Evolutionary conservation across 2,797 vertebrate genomes (phyloP).

Genomic region (Malurus leucopterus): DNA sequence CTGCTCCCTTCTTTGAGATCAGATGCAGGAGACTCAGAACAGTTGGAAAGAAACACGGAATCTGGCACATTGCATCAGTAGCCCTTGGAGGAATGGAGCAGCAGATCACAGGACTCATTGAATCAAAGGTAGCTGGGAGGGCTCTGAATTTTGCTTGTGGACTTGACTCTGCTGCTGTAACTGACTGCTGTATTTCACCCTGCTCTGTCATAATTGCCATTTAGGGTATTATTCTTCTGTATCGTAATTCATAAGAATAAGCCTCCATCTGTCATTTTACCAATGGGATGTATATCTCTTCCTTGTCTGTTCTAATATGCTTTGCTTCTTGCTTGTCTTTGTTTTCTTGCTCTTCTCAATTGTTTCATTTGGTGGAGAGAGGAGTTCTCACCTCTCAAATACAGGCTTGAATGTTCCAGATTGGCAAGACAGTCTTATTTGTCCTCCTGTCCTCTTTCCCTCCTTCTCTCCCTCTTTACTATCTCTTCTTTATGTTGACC

Average conservation of each 20-base stretch:
- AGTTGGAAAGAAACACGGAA: conserved; percentile 68
- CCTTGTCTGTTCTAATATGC: not conserved
- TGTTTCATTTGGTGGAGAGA: not conserved
- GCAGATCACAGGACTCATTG: conserved; percentile 55
- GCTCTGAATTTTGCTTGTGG: not conserved
- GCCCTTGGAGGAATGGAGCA: conserved; percentile 56
- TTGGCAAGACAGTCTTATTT: not conserved
- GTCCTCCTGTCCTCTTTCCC: not conserved
- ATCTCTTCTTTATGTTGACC: not conserved
- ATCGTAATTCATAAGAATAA: not conserved
- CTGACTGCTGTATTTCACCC: not conserved
- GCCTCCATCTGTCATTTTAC: not conserved
- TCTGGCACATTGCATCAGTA: conserved; percentile 69
- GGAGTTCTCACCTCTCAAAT: not conserved
- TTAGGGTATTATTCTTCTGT: not conserved
- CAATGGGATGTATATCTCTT: accelerated
- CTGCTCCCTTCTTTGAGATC: conserved; percentile 71
- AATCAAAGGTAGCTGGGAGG: conserved; percentile 66
- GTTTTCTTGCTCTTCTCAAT: not conserved
- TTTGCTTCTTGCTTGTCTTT: not conserved
- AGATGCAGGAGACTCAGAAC: conserved; percentile 71
- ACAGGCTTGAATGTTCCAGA: not conserved
- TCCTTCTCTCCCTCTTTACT: not conserved
- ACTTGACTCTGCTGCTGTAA: not conserved
- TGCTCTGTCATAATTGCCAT: accelerated